Evolutionary conservation across 2,888 invertebrate species (phyloP).

Genomic region (Nebria brevicollis): DNA sequence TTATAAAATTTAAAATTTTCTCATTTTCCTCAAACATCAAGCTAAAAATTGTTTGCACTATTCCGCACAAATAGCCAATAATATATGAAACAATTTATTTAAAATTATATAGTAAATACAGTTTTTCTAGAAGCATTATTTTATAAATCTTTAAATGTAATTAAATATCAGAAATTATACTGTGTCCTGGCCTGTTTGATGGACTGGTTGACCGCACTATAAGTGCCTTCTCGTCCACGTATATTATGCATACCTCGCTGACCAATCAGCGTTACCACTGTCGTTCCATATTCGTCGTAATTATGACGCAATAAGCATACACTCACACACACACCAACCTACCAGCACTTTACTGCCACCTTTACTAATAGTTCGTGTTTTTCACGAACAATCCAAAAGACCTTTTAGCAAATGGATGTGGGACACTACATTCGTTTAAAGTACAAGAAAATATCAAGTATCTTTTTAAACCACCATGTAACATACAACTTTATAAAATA

Average conservation of each 20-base stretch:
- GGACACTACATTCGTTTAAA: not conserved
- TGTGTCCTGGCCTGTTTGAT: constrained; percentile 2
- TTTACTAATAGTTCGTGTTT: constrained; percentile 25
- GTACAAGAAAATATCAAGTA: not conserved
- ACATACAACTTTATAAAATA: too few relatives aligned
- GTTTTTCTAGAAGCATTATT: too few relatives aligned
- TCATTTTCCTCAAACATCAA: too few relatives aligned
- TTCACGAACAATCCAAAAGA: constrained; percentile 17
- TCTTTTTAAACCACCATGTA: not conserved
- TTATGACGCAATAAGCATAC: constrained; percentile 37
- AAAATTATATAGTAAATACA: too few relatives aligned
- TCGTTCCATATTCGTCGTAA: constrained; percentile 39
- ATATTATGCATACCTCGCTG: constrained; percentile 12
- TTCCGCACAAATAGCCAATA: too few relatives aligned
- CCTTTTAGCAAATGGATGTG: constrained; percentile 36
- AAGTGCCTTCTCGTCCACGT: constrained; percentile 22
- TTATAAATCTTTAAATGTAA: not conserved
- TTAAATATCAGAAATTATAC: not conserved
- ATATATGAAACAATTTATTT: too few relatives aligned
- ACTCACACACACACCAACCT: not conserved
- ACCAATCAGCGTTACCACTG: constrained; percentile 24
- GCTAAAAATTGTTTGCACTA: too few relatives aligned
- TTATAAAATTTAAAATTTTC: too few relatives aligned
- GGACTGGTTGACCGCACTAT: constrained; percentile 30
- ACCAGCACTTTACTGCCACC: constrained; percentile 19